Evolutionary conservation across 2,113 vertebrate genomes (phyloP), one percentile per base, ranked within the genome.

Genomic region (Rhodinocichla rosea): DNA sequence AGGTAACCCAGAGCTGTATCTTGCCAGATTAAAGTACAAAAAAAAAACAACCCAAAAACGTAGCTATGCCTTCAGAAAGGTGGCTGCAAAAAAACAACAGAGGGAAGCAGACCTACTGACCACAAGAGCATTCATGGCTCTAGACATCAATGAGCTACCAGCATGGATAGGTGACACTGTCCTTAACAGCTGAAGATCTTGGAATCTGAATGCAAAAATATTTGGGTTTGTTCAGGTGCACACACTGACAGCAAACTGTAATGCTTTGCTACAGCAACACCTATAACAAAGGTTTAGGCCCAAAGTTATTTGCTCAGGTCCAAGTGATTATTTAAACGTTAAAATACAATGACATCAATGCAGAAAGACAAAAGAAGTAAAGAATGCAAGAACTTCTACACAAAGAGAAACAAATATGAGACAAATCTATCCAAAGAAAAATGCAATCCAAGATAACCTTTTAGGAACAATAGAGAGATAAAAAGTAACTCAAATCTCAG

Each of bases 41-140:
- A 35, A 15, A 52, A 4, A 0, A 28, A 26, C 4, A 8, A 2
- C 1, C 3, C 3, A 50, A 32, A 32, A 23, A 21, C 0, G 11
- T 17, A 70, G 21, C 10, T 62, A 11, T 24, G 22, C 32, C n/a
- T 94, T 85, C 44, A 76, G 68, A 92, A 80, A 84, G 13, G 55
- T 33, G 52, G 3, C 30, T 76, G 47, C 8, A 63, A 21, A 53
- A 69, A 62, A 62, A 7, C 14, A 32, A 8, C 26, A 40, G 15
- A 70, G 22, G 16, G 39, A 83, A 67, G 47, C 33, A 70, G 16
- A 47, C 13, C 56, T 47, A 24, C n/a, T 33, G n/a, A 65, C 19
- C 26, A 67, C 20, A 50, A 11, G 40, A 45, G 7, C 7, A 17
- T 13, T 20, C 2, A 4, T 24, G 39, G 33, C 28, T 65, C 49